phyloP scores from a whole-genome alignment of 1,140 invertebrate genomes.

The Drosophila teissieri region DNA sequence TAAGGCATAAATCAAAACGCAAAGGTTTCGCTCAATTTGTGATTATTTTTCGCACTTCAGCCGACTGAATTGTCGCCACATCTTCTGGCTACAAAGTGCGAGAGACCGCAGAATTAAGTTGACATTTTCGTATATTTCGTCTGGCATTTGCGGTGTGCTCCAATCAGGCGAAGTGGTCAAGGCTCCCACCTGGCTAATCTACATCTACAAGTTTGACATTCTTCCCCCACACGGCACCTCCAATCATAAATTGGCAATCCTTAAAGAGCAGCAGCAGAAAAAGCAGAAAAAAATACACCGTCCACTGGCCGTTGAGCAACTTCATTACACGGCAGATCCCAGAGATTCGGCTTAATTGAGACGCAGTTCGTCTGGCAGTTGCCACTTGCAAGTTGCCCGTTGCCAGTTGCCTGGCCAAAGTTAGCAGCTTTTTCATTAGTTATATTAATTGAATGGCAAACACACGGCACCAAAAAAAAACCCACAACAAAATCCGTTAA shows the following conservation, averaged over 20 bases:
- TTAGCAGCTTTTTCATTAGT: constrained; percentile 72
- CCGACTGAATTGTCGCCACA: not conserved
- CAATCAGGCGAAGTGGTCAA: constrained; percentile 40
- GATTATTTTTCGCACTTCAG: not conserved
- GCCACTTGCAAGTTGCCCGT: constrained; percentile 25
- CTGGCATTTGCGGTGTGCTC: constrained; percentile 32
- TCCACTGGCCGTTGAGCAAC: constrained; percentile 33
- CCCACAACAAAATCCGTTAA: constrained; percentile 20
- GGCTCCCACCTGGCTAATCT: constrained; percentile 47
- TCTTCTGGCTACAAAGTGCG: not conserved
- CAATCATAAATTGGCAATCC: constrained; percentile 54
- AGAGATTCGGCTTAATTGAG: constrained; percentile 68
- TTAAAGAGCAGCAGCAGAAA: constrained; percentile 33
- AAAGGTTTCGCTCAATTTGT: not conserved
- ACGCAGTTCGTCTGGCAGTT: constrained; percentile 41
- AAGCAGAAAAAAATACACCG: not conserved
- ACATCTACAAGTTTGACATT: constrained; percentile 53
- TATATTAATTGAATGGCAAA: constrained; percentile 75
- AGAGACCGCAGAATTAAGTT: constrained; percentile 6
- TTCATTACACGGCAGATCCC: constrained; percentile 50
- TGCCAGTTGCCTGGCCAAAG: constrained; percentile 56
- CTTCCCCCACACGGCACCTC: constrained; percentile 11
- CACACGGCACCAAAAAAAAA: constrained; percentile 25
- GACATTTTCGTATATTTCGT: constrained; percentile 30
- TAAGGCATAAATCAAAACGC: not conserved